Base-by-base conservation (phyloP, 1,140 invertebrate species). In the Drosophila nebulosa region DNA sequence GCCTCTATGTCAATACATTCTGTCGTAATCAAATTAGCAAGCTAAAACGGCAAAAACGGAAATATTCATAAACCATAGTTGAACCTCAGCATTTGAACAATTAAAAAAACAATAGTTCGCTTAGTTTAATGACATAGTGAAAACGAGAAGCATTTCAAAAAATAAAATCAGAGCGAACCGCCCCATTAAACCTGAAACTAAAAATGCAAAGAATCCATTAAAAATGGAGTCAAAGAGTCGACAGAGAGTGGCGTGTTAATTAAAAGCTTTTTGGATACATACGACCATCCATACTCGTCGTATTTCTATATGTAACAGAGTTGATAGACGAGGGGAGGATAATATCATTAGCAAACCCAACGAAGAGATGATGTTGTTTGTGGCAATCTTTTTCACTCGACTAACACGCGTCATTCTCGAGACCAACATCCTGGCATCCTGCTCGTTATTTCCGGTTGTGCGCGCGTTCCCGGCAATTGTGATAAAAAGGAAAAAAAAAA, bases 381-480 rank as follows among this genome's bases (percentile, higher is more conserved):
- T 30, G 60, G 55, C 73, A 75, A 75, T 60, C 74, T 69, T 61
- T 77, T 65, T 71, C 63, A 66, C 64, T 39, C 52, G 53, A 65
- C 22, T 30, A 55, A 35, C 80, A 80, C 80, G 81, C 81, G 80
- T 53, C 74, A 30, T 51, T 64, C 66, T 36, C 27, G 60, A 64
- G 39, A 63, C 69, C 59, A 57, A 64, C 79, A 79, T 70, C 74
- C 81, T 77, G 74, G 77, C 78, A 88, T 78, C 78, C 83, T 71
- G 84, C 75, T 81, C 64, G 83, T 88, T 88, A 88, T 88, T 88
- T 88, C 83, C 83, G 83, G 83, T 55, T 76, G 75, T 79, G 83
- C 83, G 83, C 75, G 81, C 81, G 80, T 56, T 71, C 72, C 56
- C 60, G 35, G 39, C 72, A 74, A 72, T 74, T 83, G 78, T 74